Conservation (phyloP, 2,797 vertebrate species). For the Sebastes ruberrimus region DNA sequence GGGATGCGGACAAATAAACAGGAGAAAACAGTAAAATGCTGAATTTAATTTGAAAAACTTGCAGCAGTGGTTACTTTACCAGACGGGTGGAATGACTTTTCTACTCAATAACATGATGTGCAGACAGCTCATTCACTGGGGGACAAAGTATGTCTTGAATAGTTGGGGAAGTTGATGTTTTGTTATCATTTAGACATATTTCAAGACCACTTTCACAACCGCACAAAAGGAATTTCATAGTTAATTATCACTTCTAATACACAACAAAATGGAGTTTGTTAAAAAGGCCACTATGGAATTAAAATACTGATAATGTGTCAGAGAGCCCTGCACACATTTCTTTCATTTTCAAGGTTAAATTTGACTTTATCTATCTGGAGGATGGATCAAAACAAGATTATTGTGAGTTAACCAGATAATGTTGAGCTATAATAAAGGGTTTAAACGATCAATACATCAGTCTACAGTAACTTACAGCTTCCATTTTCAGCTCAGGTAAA, state of each 20-base stretch:
- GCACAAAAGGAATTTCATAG: not conserved
- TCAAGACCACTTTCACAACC: not conserved
- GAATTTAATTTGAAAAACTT: constrained; percentile 9
- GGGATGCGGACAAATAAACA: not conserved
- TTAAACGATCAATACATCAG: not conserved
- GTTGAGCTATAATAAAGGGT: not conserved
- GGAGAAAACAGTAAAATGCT: not conserved
- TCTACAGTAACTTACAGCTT: not conserved
- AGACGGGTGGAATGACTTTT: not conserved
- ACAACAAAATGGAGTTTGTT: not conserved
- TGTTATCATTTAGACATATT: not conserved
- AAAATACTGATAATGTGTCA: not conserved
- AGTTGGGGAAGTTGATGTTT: not conserved
- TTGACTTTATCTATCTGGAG: not conserved
- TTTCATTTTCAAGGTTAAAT: not conserved
- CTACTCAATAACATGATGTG: not conserved
- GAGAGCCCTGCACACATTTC: not conserved
- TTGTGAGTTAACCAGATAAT: not conserved
- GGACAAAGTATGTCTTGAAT: not conserved
- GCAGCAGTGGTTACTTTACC: not conserved
- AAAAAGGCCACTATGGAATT: not conserved
- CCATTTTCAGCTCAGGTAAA: not conserved
- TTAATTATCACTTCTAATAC: not conserved
- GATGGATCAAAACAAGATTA: not conserved
- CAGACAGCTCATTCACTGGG: not conserved